These are phyloP conservation scores for Sphenopsis melanotis DNA, from an alignment of 2,797 vertebrate species.

Conservation along the genomic window DNA sequence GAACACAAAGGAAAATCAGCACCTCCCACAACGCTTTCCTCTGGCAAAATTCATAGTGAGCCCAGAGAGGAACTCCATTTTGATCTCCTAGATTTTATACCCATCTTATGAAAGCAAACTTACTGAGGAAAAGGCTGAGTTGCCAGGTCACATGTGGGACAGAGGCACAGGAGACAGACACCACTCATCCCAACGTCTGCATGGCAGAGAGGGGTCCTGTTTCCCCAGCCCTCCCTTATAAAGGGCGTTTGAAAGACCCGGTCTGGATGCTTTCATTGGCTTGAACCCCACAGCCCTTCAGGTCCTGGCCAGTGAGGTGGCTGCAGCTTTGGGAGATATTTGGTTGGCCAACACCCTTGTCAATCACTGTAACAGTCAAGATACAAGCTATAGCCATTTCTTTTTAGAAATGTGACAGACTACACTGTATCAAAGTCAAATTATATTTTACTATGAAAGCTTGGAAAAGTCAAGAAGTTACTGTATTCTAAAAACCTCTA, in stretches of 20 bases:
- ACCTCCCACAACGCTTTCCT: not conserved
- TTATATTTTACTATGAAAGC: not conserved
- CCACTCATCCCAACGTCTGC: not conserved
- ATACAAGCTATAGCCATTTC: not conserved
- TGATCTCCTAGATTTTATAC: not conserved
- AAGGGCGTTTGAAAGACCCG: not conserved
- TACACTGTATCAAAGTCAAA: not conserved
- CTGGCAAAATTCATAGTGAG: not conserved
- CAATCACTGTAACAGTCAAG: not conserved
- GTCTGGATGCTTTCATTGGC: not conserved
- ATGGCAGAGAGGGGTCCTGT: rapidly evolving
- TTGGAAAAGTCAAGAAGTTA: not conserved
- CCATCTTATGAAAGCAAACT: not conserved
- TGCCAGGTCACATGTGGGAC: rapidly evolving
- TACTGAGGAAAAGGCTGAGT: not conserved
- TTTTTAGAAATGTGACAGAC: not conserved
- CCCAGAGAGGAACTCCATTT: not conserved
- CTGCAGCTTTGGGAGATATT: not conserved
- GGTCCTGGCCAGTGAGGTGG: not conserved
- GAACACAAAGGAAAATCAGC: not conserved
- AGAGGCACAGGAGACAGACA: not conserved
- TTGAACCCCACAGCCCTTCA: not conserved
- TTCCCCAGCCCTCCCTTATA: not conserved
- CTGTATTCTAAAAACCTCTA: not conserved
- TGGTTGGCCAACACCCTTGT: not conserved